A percentile compares a stretch with the other conserved stretches of the same genome.
These are phyloP conservation scores for Stegodyphus mimosarum DNA, from an alignment of 1,140 invertebrate species.

Conservation along the genomic window DNA sequence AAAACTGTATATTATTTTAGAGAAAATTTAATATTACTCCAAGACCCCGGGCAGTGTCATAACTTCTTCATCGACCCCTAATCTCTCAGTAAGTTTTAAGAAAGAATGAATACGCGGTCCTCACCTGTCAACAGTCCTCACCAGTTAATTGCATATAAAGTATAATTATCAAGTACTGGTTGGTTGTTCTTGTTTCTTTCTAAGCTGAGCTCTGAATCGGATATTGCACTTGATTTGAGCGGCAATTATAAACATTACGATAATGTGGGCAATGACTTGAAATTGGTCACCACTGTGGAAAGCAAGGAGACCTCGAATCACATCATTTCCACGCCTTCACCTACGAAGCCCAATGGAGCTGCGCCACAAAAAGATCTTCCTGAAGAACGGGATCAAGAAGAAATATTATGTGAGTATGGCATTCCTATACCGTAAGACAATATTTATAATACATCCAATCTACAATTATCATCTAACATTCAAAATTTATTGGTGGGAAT, in stretches of 20 bases:
- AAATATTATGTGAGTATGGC: conserved; percentile 43
- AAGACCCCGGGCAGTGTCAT: no score
- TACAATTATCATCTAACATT: no score
- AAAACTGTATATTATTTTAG: no score
- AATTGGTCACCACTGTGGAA: conserved; percentile 64
- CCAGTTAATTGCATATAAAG: no score
- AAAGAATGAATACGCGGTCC: no score
- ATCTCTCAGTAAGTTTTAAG: no score
- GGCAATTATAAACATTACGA: conserved; percentile 79
- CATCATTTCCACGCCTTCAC: conserved; percentile 34
- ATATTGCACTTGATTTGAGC: conserved; percentile 74
- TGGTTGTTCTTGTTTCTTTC: conserved; percentile 53
- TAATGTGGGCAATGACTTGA: conserved; percentile 73
- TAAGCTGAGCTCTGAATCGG: conserved; percentile 76
- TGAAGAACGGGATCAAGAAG: conserved; percentile 38
- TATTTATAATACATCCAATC: no score
- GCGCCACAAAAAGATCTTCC: background rate
- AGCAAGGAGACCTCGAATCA: conserved; percentile 45
- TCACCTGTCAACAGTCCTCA: no score
- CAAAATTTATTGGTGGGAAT: no score
- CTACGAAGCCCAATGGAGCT: background rate
- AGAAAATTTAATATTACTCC: no score
- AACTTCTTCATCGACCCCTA: no score
- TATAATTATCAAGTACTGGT: no score
- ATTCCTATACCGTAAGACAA: background rate